Conservation (phyloP, 2,888 invertebrate species). For the Cosmopolites sordidus region DNA sequence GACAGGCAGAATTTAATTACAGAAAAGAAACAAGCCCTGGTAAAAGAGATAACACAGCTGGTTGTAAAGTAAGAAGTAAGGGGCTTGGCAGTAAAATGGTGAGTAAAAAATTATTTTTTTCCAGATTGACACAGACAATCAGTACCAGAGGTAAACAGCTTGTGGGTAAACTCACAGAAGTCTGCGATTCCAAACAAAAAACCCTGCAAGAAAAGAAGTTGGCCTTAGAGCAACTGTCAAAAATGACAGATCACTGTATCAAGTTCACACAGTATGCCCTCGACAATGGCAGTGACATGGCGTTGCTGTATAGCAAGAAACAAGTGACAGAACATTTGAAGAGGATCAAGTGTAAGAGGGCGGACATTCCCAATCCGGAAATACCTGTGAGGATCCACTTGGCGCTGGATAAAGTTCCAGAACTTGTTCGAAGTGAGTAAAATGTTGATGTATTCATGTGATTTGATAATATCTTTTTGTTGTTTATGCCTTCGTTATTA, state of each 20-base stretch:
- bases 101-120: too few relatives aligned
- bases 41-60: conserved; percentile 82
- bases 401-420: conserved; percentile 75
- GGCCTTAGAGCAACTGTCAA: conserved; percentile 74
- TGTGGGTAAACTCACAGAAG: conserved; percentile 74
- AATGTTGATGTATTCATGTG: too few relatives aligned
- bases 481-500: conserved; percentile 34
- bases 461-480: too few relatives aligned
- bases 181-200: conserved; percentile 70
- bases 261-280: conserved; percentile 77
- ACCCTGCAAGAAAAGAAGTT: conserved; percentile 80
- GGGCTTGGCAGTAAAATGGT: too few relatives aligned
- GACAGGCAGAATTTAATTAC: conserved; percentile 80
- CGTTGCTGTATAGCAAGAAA: conserved; percentile 78
- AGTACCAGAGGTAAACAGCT: conserved; percentile 79
- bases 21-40: conserved; percentile 79
- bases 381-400: conserved; percentile 80
- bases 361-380: conserved; percentile 86
- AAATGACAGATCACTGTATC: conserved; percentile 85
- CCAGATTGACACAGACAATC: conserved; percentile 73
- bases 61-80: conserved; percentile 67
- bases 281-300: conserved; percentile 77
- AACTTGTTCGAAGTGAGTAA: conserved; percentile 65
- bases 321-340: conserved; percentile 70
- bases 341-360: conserved; percentile 75